These are phyloP conservation scores for Cotesia typhae DNA, from an alignment of 1,140 invertebrate species.

Conservation along the genomic window DNA sequence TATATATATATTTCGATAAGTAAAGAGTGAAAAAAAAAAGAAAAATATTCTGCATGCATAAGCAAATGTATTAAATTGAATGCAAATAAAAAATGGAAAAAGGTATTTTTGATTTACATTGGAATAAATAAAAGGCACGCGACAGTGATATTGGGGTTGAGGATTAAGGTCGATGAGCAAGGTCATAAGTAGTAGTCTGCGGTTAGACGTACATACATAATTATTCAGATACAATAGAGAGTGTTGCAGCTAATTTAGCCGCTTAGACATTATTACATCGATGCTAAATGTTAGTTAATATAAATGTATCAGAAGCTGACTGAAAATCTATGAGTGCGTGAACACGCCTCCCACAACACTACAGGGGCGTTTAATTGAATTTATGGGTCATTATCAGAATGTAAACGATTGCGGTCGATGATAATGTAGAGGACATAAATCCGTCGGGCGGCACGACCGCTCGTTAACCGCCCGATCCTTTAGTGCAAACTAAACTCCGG, in stretches of 20 bases:
- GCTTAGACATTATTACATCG: background rate
- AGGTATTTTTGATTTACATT: background rate
- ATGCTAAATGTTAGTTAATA: constrained; percentile 8
- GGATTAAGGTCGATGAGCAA: constrained; percentile 40
- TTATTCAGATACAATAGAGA: background rate
- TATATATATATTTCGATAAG: background rate
- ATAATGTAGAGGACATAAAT: constrained; percentile 39
- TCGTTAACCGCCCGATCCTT: constrained; percentile 32
- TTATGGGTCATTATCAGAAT: constrained; percentile 45
- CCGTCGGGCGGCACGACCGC: constrained; percentile 23
- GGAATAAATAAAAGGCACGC: background rate
- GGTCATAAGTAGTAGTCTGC: constrained; percentile 18
- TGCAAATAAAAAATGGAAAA: background rate
- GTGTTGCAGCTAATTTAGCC: too few species aligned
- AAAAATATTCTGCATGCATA: background rate
- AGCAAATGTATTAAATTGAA: background rate
- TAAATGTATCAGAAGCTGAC: background rate
- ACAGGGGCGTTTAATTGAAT: constrained; percentile 46
- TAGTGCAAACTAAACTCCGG: constrained; percentile 2
- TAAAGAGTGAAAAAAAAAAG: background rate
- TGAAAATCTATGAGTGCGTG: constrained; percentile 8
- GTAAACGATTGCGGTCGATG: constrained; percentile 43
- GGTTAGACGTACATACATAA: background rate
- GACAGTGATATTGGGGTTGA: constrained; percentile 32
- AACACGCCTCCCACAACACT: constrained; percentile 22